phyloP scores from a whole-genome alignment of 2,888 invertebrate genomes.

The Acleris cristana region DNA sequence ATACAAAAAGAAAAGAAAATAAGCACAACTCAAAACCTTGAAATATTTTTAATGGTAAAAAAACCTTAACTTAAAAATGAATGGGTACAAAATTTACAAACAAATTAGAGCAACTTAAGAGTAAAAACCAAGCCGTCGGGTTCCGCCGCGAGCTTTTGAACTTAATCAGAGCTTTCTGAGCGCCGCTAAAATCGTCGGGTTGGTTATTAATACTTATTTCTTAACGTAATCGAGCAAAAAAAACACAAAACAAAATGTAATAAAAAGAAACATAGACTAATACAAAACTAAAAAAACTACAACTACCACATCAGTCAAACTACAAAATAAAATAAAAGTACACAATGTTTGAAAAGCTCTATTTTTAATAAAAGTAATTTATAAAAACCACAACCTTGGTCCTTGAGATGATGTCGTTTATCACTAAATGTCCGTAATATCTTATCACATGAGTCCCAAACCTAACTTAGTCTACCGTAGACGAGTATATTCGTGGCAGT shows the following conservation, averaged over 20 bases:
- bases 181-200: constrained; percentile 12
- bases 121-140: constrained; percentile 35
- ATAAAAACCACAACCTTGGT: constrained; percentile 64
- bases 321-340: constrained; percentile 26
- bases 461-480: constrained; percentile 51
- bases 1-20: not conserved
- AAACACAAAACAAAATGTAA: too few species aligned
- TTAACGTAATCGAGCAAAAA: not conserved
- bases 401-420: constrained; percentile 46
- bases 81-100: constrained; percentile 37
- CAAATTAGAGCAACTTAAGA: constrained; percentile 34
- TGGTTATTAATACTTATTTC: not conserved
- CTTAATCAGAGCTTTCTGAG: not conserved
- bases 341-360: constrained; percentile 26
- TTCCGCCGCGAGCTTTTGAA: constrained; percentile 12
- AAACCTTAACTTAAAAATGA: constrained; percentile 34
- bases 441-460: constrained; percentile 57
- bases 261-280: constrained; percentile 31
- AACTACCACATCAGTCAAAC: not conserved
- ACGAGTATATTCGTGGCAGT: constrained; percentile 59
- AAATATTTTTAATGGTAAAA: not conserved
- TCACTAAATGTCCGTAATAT: constrained; percentile 61
- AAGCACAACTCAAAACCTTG: not conserved
- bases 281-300: constrained; percentile 39
- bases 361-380: constrained; percentile 11